Percentiles rank a stretch among this genome's conserved stretches.
Evolutionary conservation across 2,113 vertebrate genomes (phyloP).

Genomic region (Neogobius melanostomus): DNA sequence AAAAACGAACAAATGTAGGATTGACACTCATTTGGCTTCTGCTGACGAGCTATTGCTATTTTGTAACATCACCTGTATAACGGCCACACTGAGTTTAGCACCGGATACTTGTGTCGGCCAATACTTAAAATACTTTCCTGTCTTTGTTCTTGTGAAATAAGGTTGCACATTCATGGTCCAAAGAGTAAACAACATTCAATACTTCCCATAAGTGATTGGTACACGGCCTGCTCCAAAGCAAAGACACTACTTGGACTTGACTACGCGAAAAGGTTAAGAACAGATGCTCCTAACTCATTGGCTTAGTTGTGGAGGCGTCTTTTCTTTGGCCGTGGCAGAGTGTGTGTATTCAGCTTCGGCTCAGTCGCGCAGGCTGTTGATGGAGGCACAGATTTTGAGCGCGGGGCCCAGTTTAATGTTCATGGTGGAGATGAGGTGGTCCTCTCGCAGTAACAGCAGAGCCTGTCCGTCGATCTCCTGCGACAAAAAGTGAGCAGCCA

Average conservation of each 20-base stretch:
- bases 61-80: no score
- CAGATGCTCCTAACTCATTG: no score
- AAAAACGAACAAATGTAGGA: no score
- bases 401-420: constrained; percentile 98
- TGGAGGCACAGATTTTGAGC: constrained; percentile 98
- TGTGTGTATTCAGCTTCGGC: background rate
- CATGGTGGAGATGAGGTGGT: constrained; percentile 98
- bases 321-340: background rate
- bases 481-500: constrained; percentile 92
- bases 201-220: background rate
- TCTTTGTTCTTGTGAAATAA: constrained; percentile 2
- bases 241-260: no score
- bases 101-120: constrained; percentile 24
- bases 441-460: constrained; percentile 91
- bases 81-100: constrained; percentile 4
- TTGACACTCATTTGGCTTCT: no score
- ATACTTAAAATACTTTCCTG: constrained; percentile 12
- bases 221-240: no score
- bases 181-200: constrained; percentile 34
- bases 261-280: no score
- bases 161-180: constrained; percentile 64
- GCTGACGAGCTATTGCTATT: no score
- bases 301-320: no score
- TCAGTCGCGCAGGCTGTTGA: constrained; percentile 94
- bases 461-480: constrained; percentile 99